phyloP scores from a whole-genome alignment of 1,140 invertebrate genomes.

The Euura lappo region DNA sequence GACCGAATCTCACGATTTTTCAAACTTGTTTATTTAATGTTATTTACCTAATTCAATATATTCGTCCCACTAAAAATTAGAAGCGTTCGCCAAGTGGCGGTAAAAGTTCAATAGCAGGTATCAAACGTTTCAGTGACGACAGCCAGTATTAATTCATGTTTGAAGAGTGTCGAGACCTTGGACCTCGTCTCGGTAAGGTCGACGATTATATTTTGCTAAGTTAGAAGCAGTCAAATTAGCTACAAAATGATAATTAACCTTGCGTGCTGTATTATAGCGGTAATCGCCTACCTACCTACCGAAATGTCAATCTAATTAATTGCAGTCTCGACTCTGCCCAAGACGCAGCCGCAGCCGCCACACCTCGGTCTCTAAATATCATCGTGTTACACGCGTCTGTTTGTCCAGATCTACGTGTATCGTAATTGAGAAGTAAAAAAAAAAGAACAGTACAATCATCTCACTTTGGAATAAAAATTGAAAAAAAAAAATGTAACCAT shows the following conservation, averaged over 20 bases:
- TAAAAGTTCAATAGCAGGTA: not conserved
- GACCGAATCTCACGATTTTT: not conserved
- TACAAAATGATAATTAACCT: not conserved
- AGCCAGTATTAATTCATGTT: not conserved
- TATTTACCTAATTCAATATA: too few relatives aligned
- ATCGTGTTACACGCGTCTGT: not conserved
- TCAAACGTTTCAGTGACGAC: not conserved
- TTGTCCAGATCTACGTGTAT: not conserved
- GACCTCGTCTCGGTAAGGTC: not conserved
- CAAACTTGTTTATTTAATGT: too few relatives aligned
- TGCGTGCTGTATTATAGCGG: not conserved
- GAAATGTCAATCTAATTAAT: not conserved
- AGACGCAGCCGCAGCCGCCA: not conserved
- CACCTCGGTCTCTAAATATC: not conserved
- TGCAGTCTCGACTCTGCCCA: not conserved
- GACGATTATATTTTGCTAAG: not conserved
- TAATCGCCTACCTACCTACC: not conserved
- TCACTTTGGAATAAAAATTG: not conserved
- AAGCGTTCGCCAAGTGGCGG: not conserved
- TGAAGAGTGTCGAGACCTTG: not conserved
- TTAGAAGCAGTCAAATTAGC: not conserved
- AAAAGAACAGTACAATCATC: not conserved
- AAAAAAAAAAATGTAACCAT: not conserved
- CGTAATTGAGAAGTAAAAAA: too few relatives aligned
- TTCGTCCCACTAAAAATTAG: too few relatives aligned